Evolutionary conservation across 2,888 invertebrate species (phyloP), one percentile per base, ranked within the genome.

Genomic region (Pollenia labialis): DNA sequence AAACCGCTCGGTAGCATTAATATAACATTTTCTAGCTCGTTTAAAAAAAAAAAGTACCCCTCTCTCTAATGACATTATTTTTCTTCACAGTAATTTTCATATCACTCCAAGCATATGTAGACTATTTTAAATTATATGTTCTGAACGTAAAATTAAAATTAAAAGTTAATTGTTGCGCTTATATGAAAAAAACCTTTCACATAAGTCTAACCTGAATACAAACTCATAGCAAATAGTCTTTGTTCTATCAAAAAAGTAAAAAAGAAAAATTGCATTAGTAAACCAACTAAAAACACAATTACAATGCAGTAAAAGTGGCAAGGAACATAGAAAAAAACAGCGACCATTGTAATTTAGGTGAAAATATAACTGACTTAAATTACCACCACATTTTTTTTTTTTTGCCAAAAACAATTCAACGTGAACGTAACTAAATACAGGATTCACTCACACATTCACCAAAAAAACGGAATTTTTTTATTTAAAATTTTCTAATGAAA

Each of bases 271-370:
- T 9, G 32, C 68, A 58, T 23, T 42, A 1, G 58, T 44, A 50
- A 6, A 74, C 52, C 58, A 64, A 50, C 56, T 68, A 54, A 85
- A 60, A 81, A 80, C 74, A 81, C 80, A 87, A 87, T 84, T 87
- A 74, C 72, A 77, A n/a, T 81, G 84, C 87, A 84, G 84, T 84
- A 74, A 83, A 87, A 77, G 60, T 87, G 72, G 44, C 83, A 84
- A 87, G 74, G 76, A 81, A 71, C 58, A 76, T 66, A 23, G 10
- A 85, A 77, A 64, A 81, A 85, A 56, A 48, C 72, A 66, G 52
- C 54, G 11, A 69, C 77, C 81, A 87, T 44, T 68, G 84, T 72
- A 81, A 87, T 87, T 87, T 84, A 84, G 68, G 76, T 76, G 62
- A 77, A 87, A 81, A 50, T 69, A 32, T 77, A 76, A 84, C 77